phyloP scores from a whole-genome alignment of 2,888 invertebrate genomes.

The Drosophila infuscata region DNA sequence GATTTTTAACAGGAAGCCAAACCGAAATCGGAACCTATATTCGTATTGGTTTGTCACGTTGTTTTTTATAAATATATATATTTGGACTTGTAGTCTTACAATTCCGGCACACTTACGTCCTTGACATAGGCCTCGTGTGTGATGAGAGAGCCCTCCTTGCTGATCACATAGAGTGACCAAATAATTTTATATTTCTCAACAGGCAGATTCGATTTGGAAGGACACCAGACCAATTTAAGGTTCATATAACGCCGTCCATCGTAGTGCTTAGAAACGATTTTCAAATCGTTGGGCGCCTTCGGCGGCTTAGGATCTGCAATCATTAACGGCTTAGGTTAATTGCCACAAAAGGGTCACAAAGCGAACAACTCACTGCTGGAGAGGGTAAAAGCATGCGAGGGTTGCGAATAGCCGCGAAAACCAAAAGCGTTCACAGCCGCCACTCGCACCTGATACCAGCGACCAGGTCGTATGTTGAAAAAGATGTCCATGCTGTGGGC shows the following conservation, averaged over 20 bases:
- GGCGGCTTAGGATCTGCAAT: conserved; percentile 83
- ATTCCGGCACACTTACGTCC: conserved; percentile 73
- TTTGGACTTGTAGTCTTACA: not conserved
- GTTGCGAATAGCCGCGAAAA: conserved; percentile 89
- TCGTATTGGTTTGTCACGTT: not conserved
- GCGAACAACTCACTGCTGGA: conserved; percentile 79
- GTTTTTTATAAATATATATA: not conserved
- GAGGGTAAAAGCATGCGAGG: conserved; percentile 87
- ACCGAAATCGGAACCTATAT: not conserved
- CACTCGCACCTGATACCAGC: conserved; percentile 92
- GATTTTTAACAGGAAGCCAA: not conserved
- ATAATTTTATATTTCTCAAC: conserved; percentile 90
- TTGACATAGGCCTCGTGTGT: conserved; percentile 80
- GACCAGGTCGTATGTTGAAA: conserved; percentile 87
- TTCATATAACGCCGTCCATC: conserved; percentile 86
- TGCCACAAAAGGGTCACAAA: too few species aligned
- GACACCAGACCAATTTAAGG: conserved; percentile 89
- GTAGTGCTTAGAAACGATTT: conserved; percentile 70
- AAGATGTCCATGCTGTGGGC: conserved; percentile 79
- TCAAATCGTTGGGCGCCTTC: conserved; percentile 81
- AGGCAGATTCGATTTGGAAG: conserved; percentile 90
- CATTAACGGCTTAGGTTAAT: not conserved
- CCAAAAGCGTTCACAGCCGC: conserved; percentile 91
- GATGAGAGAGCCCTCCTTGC: conserved; percentile 81
- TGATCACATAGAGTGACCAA: conserved; percentile 90